Base-by-base conservation (phyloP, 2,888 invertebrate species). In the Andrena flavipes region DNA sequence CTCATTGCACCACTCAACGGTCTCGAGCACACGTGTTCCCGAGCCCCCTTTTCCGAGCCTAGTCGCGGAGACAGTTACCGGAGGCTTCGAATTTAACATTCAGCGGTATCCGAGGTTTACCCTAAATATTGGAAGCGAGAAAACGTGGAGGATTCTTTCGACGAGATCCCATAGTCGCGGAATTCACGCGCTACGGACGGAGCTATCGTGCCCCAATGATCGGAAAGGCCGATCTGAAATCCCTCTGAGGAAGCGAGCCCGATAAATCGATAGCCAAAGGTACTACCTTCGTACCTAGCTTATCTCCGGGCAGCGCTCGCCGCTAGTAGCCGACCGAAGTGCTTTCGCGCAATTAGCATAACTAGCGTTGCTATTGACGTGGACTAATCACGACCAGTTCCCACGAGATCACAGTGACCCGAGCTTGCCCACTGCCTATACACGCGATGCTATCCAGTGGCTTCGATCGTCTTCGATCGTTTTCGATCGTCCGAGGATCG, bases 331-430 rank as follows among this genome's bases (percentile, higher is more conserved):
- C 82, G 88, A 79, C 87, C 88, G 86, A 91, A 91, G 90, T 91
- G 90, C 92, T 90, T 91, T 91, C 90, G 91, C 87, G 91, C 91
- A 92, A 92, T 92, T 92, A 91, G 91, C 91, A 92, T 92, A 91
- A 92, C 90, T 90, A 92, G 90, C 92, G 89, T 90, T 89, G 87
- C 85, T 88, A 92, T 91, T 92, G 92, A 92, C 91, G 90, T 91
- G 87, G 90, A 91, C 91, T 92, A 92, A 92, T 92, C 92, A 91
- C 91, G 89, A 89, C 90, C 87, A 89, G 91, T 92, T 92, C 91
- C 91, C 92, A 91, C 91, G 92, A 91, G 91, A 91, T 91, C 90
- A 90, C 84, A 88, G 81, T 85, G 85, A 86, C 76, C 83, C 80
- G 35, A 70, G 87, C 70, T 74, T 80, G 82, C 76, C 80, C 78